Base-by-base conservation (phyloP, 2,797 vertebrate species). In the Uromys caudimaculatus region DNA sequence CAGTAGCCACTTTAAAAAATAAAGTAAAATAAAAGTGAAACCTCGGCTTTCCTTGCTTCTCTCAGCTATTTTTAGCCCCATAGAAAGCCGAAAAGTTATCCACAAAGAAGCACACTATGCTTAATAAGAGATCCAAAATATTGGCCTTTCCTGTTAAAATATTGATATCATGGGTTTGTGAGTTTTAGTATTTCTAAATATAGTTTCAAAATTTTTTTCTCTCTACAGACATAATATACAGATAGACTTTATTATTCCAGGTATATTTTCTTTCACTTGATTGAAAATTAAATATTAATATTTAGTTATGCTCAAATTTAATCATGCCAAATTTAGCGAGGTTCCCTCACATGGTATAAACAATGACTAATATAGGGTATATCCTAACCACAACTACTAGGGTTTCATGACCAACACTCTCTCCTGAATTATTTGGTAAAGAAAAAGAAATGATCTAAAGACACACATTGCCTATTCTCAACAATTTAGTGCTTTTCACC, bases 231-330 rank as follows among this genome's bases (percentile, higher is more conserved):
- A 71, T 44, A 87, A 41, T 6, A n/a, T 32, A 23, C 12, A 89
- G 78, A 69, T n/a, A 75, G 69, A 87, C 1, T 77, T 81, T 64
- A 14, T 4, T 86, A 17, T 92, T 75, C 21, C 47, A 62, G 56
- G 60, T 75, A 13, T 21, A 13, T 91, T 73, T 2, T 69, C 62
- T 83, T 47, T 85, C 17, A 52, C 27, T 58, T 73, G 32, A 44
- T 54, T 82, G 13, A 21, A 81, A 90, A 93, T 77, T 10, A 91
- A 96, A 89, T 60, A 76, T 32, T 78, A 84, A 78, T 8, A 11
- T 76, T 83, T 78, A 64, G 47, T 76, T 89, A 16, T 83, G n/a
- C 38, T 54, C 27, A 24, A 14, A 60, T 77, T 60, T 29, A 73
- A 14, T 75, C 29, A 77, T 44, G 19, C 9, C 24, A 16, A 58